Evolutionary conservation across 2,797 vertebrate genomes (phyloP).

Genomic region (Discoglossus pictus): DNA sequence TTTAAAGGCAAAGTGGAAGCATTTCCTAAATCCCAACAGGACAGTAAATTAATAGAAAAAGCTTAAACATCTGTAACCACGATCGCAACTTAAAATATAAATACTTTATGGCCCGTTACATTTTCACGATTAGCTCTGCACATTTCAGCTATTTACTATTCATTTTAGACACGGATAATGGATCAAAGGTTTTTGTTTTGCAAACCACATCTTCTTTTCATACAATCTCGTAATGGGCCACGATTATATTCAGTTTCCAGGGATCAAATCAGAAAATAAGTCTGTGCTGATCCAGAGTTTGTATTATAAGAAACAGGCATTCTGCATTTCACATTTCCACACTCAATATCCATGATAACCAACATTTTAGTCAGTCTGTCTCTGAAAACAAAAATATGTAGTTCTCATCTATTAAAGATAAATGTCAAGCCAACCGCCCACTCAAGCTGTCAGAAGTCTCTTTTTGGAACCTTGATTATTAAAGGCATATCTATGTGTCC

Average conservation of each 20-base stretch:
- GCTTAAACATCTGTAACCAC: background rate
- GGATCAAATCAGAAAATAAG: conserved; percentile 29
- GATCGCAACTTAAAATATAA: conserved; percentile 8
- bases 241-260: conserved; percentile 17
- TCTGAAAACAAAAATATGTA: conserved; percentile 16
- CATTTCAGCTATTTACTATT: background rate
- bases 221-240: conserved; percentile 12
- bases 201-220: conserved; percentile 11
- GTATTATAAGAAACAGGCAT: conserved; percentile 29
- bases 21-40: conserved; percentile 15
- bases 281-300: conserved; percentile 7
- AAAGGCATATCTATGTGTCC: too few species aligned
- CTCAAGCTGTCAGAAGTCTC: conserved; percentile 8
- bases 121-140: conserved; percentile 7
- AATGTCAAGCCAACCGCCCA: conserved; percentile 14
- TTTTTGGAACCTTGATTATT: background rate
- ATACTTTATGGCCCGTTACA: conserved; percentile 25
- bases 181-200: conserved; percentile 8
- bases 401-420: conserved; percentile 34
- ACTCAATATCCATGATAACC: background rate
- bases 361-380: conserved; percentile 6
- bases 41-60: conserved; percentile 5
- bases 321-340: background rate
- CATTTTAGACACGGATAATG: background rate
- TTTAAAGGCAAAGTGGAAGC: background rate